A percentile compares a stretch with the other conserved stretches of the same genome.
Conservation (phyloP, 2,797 vertebrate species). For the Peromyscus eremicus region DNA sequence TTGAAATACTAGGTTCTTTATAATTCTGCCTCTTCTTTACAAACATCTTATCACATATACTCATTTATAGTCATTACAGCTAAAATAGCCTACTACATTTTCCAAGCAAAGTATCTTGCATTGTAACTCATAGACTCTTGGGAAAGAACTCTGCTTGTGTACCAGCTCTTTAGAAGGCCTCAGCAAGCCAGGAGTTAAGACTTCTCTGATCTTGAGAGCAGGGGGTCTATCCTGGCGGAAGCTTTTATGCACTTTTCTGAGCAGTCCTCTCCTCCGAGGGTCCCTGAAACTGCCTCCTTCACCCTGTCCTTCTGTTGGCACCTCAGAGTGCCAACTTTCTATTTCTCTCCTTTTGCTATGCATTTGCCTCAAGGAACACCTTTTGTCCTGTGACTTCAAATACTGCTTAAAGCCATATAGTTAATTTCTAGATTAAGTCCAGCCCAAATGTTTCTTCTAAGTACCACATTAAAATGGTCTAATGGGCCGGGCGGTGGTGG, state of each 20-base stretch:
- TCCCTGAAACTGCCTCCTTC: background rate
- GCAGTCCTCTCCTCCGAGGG: background rate
- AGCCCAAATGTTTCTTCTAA: constrained; percentile 40
- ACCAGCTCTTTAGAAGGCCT: background rate
- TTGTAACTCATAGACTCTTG: background rate
- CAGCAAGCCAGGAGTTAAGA: background rate
- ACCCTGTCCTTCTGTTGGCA: background rate
- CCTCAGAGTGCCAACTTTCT: background rate
- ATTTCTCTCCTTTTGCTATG: background rate
- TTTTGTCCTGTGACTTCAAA: constrained; percentile 33
- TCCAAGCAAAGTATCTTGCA: background rate
- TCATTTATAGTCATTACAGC: background rate
- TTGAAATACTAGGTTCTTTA: background rate
- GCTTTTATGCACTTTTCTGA: background rate
- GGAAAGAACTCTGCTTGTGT: background rate
- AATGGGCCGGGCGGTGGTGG: no score
- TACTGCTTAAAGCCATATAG: background rate
- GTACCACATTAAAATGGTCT: background rate
- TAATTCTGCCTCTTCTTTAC: background rate
- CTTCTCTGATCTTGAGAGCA: constrained; percentile 28
- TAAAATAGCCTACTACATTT: constrained; percentile 8
- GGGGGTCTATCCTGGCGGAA: background rate
- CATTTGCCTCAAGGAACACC: constrained; percentile 21
- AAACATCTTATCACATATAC: background rate
- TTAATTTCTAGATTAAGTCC: background rate